Base-by-base conservation (phyloP, 2,113 vertebrate genomes). In the Chlamydotis undulata region DNA sequence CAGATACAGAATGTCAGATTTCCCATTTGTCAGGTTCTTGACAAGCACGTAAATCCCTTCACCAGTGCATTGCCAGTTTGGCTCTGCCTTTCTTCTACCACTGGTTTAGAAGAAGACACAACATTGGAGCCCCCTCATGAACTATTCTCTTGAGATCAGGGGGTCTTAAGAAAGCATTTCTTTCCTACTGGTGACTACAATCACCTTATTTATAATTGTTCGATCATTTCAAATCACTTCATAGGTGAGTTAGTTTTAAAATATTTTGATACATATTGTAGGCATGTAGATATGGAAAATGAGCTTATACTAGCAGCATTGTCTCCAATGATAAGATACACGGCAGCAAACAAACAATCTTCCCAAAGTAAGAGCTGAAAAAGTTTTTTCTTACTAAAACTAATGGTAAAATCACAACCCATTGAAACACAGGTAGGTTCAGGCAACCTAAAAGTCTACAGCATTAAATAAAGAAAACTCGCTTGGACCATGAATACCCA, bases 401-500 rank as follows among this genome's bases (percentile, higher is more conserved):
- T 15, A 60, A 15, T 29, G 55, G 43, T 31, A 77, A 90, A 90
- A 55, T 49, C 69, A 55, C 22, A 50, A 39, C 18, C 50, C 26
- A 82, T 6, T 49, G n/a, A 73, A 88, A 74, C 31, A 78, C 73
- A 64, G 1, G 1, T 9, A 69, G 55, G 14, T 37, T 73, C 37
- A 49, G 45, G 55, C n/a, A 90, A 85, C 37, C 16, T 59, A 39
- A 29, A 68, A 78, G 19, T 49, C 49, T 84, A 59, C 43, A 75
- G n/a, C 18, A 50, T 28, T 60, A 78, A 53, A 59, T 49, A 77
- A 39, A n/a, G 28, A 84, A 92, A 76, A 39, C 14, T 73, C 3
- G 0, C 31, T 31, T 63, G 57, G 45, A 43, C 11, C 33, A 25
- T 11, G 18, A 31, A 84, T 26, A 21, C 37, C 39, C 2, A 0